Percentiles rank a stretch among this genome's conserved stretches.
phyloP scores from a whole-genome alignment of 1,140 invertebrate species.

The Aphelenchoides besseyi region DNA sequence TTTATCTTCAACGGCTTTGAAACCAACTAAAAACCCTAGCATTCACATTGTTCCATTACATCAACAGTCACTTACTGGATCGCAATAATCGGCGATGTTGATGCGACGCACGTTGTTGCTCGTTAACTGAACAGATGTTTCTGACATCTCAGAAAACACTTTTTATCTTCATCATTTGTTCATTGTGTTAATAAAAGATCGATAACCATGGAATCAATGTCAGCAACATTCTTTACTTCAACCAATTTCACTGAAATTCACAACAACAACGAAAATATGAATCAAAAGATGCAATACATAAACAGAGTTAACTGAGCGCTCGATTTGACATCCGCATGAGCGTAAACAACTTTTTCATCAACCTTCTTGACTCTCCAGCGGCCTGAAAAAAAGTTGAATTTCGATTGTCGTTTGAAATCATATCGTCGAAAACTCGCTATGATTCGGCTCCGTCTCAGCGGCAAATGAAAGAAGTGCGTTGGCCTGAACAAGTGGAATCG shows the following conservation, averaged over 20 bases:
- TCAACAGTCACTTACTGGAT: constrained; percentile 27
- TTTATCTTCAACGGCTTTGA: constrained; percentile 23
- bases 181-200: not conserved
- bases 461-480: constrained; percentile 7
- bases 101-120: not conserved
- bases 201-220: not conserved
- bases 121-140: not conserved
- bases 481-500: constrained; percentile 13
- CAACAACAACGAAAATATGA: too few relatives aligned
- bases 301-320: not conserved
- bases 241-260: not conserved
- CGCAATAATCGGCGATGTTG: constrained; percentile 31
- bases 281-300: not conserved
- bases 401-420: too few relatives aligned
- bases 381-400: constrained; percentile 29
- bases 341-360: constrained; percentile 22
- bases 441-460: constrained; percentile 13
- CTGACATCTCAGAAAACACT: not conserved
- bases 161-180: not conserved
- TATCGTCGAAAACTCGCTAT: constrained; percentile 24
- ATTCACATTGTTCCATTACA: too few relatives aligned
- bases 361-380: constrained; percentile 25
- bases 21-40: constrained; percentile 18
- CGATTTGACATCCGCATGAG: not conserved
- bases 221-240: not conserved